phyloP scores from a whole-genome alignment of 1,140 invertebrate genomes.

The Lucilia sericata region DNA sequence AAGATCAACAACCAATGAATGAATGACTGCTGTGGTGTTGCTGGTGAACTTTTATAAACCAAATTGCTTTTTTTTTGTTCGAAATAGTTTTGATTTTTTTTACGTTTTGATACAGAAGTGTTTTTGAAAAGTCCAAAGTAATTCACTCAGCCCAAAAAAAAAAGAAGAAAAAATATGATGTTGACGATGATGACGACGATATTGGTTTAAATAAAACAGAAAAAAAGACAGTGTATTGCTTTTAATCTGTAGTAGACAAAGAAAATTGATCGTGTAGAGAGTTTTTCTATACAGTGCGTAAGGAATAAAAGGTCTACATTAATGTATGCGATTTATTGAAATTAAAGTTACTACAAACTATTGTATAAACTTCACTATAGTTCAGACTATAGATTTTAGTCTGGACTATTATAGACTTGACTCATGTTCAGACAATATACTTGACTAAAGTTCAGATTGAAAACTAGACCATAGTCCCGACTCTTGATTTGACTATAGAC shows the following conservation, averaged over 20 bases:
- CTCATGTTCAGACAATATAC: too few species aligned
- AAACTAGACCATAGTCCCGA: too few species aligned
- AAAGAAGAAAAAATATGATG: background rate
- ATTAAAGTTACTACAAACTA: too few species aligned
- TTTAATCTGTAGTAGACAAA: background rate
- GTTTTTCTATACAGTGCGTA: background rate
- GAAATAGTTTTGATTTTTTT: background rate
- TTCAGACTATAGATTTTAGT: too few species aligned
- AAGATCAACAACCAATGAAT: slow-evolving; percentile 42
- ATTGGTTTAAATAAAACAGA: background rate
- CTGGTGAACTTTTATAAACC: slow-evolving; percentile 24
- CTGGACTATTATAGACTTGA: too few species aligned
- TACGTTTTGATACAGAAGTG: slow-evolving; percentile 33
- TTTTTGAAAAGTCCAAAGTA: slow-evolving; percentile 39
- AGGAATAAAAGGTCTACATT: background rate
- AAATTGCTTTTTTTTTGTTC: slow-evolving; percentile 26
- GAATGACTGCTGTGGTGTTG: background rate
- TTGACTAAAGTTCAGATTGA: too few species aligned
- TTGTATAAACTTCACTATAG: too few species aligned
- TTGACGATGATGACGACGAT: background rate
- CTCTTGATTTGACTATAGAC: too few species aligned
- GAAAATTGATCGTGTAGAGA: background rate
- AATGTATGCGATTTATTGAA: too few species aligned
- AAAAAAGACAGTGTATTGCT: background rate
- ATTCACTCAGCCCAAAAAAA: slow-evolving; percentile 18